Evolutionary conservation across 2,888 invertebrate species (phyloP), one percentile per base, ranked within the genome.

Genomic region (Tinea semifulvella): DNA sequence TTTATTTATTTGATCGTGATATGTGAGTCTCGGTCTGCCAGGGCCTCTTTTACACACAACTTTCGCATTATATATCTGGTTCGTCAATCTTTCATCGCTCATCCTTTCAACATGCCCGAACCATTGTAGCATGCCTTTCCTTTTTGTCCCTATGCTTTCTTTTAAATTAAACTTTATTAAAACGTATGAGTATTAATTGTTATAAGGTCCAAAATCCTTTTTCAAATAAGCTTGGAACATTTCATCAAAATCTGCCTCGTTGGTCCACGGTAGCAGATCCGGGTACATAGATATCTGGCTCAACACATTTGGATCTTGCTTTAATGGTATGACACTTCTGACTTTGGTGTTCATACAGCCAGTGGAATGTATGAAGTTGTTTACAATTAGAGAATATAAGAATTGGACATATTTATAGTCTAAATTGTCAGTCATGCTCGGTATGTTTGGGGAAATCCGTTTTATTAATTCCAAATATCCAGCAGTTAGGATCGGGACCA

Each of bases 401-500:
- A 77, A 81, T 49, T 70, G 72, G 0, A 69, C 80, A 65, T 82
- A 81, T 65, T 72, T 73, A 49, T 69, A 74, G 48, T 82, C 82
- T 48, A 81, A 58, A 49, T 81, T 79, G 49, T 77, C 74, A 49
- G 65, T 65, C 16, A 70, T 72, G 49, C 67, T 75, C 0, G 71
- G 69, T 17, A 63, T 56, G 49, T 61, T 62, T 7, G 65, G 50
- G 42, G 57, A 56, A 48, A 64, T 62, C 6, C 74, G 71, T 50
- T 61, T 69, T 46, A 84, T 80, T 58, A 65, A 69, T 46, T 74
- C 64, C 20, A 84, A 55, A 49, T 85, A 85, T 11, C 72, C 81
- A 45, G 68, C 58, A 31, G 84, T 84, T 50, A 85, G 63, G 44
- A 85, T 82, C 5, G 85, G 85, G 47, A 85, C 71, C 49, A 85